Percentiles rank a stretch among this genome's conserved stretches.
These are phyloP conservation scores for Petrolisthes manimaculis DNA, from an alignment of 2,888 invertebrate species.

Conservation along the genomic window DNA sequence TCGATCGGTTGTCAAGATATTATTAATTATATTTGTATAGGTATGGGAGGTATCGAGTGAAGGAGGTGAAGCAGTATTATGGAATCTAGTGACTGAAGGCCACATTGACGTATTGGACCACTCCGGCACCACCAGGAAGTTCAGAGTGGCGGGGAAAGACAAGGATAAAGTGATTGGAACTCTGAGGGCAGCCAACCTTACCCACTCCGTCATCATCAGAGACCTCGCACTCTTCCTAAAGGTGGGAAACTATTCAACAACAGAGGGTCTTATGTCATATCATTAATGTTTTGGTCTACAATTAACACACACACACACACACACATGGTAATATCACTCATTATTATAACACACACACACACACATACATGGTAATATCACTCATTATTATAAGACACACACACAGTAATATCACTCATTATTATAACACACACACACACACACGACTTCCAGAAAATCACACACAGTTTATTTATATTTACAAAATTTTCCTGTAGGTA, in stretches of 20 bases:
- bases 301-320: background rate
- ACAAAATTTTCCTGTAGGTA: background rate
- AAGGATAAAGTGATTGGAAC: background rate
- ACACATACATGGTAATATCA: too few species aligned
- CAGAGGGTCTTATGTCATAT: background rate
- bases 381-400: too few species aligned
- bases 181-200: background rate
- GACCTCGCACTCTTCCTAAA: constrained; percentile 12
- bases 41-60: background rate
- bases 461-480: background rate
- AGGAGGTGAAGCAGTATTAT: background rate
- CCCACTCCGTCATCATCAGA: background rate
- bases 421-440: too few species aligned
- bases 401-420: too few species aligned
- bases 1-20: background rate
- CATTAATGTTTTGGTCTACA: background rate
- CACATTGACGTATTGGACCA: constrained; percentile 23
- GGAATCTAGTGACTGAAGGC: background rate
- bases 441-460: background rate
- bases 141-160: background rate
- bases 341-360: too few species aligned
- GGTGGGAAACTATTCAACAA: background rate
- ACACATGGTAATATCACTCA: too few species aligned
- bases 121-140: background rate
- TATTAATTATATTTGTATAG: background rate